phyloP scores from a whole-genome alignment of 2,113 vertebrate species.

The Cacatua alba region DNA sequence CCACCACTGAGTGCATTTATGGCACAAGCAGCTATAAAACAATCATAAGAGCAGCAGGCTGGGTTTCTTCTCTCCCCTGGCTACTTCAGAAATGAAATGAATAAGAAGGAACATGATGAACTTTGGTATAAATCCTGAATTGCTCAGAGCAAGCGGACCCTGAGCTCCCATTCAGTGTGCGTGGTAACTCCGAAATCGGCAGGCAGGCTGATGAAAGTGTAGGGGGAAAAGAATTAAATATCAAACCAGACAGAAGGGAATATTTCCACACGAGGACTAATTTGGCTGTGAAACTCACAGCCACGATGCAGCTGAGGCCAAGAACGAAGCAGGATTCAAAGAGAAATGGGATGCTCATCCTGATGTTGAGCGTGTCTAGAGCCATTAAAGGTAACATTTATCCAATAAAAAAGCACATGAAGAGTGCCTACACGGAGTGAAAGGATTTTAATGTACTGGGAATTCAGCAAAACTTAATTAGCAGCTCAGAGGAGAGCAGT shows the following conservation, averaged over 20 bases:
- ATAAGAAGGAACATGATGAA: background rate
- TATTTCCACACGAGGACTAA: background rate
- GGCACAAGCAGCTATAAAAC: background rate
- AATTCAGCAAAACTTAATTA: constrained; percentile 4
- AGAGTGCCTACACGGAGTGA: background rate
- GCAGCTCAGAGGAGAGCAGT: background rate
- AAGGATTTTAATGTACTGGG: background rate
- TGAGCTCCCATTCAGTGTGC: background rate
- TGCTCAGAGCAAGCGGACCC: background rate
- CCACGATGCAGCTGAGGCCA: background rate
- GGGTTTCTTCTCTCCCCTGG: background rate
- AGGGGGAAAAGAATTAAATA: background rate
- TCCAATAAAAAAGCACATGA: background rate
- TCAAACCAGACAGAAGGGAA: background rate
- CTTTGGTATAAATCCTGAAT: background rate
- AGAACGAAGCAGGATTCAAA: background rate
- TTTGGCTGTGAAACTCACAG: constrained; percentile 7
- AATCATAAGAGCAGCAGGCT: background rate
- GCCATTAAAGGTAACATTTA: background rate
- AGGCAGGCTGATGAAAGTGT: background rate
- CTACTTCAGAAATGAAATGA: background rate
- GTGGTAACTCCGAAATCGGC: background rate
- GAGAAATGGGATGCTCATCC: background rate
- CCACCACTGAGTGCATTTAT: background rate
- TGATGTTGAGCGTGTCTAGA: background rate